Conservation (phyloP, 2,888 invertebrate species). For the Aphodius sticticus region DNA sequence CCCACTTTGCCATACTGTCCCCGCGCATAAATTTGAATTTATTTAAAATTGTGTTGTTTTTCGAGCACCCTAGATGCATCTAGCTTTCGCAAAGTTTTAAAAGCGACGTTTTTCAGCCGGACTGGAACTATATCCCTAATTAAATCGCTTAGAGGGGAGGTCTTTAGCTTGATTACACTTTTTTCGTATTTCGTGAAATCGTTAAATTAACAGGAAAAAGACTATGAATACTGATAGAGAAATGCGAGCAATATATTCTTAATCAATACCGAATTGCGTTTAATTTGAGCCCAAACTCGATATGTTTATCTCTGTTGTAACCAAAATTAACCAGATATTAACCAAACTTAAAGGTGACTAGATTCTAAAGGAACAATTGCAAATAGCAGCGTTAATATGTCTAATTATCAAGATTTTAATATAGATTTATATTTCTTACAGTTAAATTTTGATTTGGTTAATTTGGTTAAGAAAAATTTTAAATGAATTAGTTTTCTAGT, state of each 20-base stretch:
- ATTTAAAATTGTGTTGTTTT: neutral
- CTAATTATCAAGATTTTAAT: no score
- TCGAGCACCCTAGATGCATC: no score
- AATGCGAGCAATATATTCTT: neutral
- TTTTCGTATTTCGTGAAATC: neutral
- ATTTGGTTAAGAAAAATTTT: neutral
- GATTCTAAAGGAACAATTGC: no score
- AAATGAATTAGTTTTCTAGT: neutral
- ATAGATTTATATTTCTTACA: no score
- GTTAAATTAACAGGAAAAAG: neutral
- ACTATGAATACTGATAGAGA: neutral
- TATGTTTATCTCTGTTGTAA: neutral
- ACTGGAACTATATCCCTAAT: no score
- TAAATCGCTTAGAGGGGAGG: neutral
- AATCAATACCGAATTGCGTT: neutral
- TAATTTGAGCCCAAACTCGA: neutral
- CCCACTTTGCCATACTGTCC: constrained; percentile 12
- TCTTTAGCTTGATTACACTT: neutral
- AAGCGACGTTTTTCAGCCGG: no score
- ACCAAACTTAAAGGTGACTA: no score
- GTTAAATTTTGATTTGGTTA: no score
- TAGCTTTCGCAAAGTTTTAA: no score
- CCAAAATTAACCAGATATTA: neutral
- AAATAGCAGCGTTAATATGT: no score
- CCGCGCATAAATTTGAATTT: neutral